Evolutionary conservation across 2,888 invertebrate genomes (phyloP).

Genomic region (Macrosiphum euphorbiae): DNA sequence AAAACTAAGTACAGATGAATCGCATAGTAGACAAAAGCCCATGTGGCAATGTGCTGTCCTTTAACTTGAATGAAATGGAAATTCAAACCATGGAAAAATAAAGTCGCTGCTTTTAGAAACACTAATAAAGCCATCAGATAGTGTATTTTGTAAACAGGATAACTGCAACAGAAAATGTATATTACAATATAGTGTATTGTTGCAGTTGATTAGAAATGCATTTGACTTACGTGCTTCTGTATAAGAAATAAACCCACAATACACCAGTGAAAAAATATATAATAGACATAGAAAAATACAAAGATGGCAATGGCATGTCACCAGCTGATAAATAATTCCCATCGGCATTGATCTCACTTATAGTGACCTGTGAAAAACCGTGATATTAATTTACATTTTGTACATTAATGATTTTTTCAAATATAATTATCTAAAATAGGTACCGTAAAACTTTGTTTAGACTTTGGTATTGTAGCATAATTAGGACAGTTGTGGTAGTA

Average conservation of each 20-base stretch:
- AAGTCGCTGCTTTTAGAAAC: conserved; percentile 89
- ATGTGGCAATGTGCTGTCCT: conserved; percentile 95
- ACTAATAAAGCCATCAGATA: conserved; percentile 96
- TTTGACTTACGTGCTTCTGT: conserved; percentile 78
- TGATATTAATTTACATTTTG: conserved; percentile 32
- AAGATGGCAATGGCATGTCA: conserved; percentile 93
- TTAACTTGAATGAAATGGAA: conserved; percentile 93
- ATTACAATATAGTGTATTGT: background rate
- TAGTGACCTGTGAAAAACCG: conserved; percentile 78
- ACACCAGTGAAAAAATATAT: conserved; percentile 90
- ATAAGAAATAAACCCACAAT: conserved; percentile 92
- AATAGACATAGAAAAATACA: conserved; percentile 93
- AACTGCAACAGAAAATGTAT: conserved; percentile 71
- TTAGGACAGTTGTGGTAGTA: conserved; percentile 95
- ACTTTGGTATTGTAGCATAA: conserved; percentile 76
- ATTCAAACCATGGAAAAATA: conserved; percentile 95
- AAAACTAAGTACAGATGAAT: conserved; percentile 89
- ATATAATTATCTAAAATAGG: conserved; percentile 68
- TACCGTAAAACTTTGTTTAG: conserved; percentile 74
- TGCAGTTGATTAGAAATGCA: background rate
- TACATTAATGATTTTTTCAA: conserved; percentile 18
- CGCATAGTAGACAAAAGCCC: conserved; percentile 97
- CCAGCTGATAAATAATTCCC: conserved; percentile 93
- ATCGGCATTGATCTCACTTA: conserved; percentile 82
- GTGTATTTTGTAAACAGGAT: conserved; percentile 94